Evolutionary conservation across 2,797 vertebrate genomes (phyloP).

Genomic region (Lacerta bilineata): DNA sequence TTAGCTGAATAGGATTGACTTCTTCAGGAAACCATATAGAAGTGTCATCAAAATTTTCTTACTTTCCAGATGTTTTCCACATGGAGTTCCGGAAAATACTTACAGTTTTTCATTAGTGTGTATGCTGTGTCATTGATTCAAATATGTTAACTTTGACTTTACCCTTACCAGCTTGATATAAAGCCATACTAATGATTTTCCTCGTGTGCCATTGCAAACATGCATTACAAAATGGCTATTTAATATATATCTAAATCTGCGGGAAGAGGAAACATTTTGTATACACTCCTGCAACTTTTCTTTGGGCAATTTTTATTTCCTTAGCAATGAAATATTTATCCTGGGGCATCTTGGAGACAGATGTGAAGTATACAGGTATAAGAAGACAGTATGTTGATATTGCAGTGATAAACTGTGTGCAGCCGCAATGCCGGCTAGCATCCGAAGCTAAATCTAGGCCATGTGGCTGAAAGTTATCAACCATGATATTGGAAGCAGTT

Average conservation of each 20-base stretch:
- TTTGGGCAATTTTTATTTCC: neutral
- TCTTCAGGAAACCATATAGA: too few relatives aligned
- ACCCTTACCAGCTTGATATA: neutral
- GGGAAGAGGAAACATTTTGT: neutral
- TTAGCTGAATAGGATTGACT: neutral
- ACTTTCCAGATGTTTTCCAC: neutral
- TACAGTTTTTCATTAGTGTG: neutral
- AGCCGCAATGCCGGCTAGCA: neutral
- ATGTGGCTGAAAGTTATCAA: neutral
- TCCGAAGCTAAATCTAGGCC: neutral
- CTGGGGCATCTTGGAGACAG: neutral
- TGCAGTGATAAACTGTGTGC: neutral
- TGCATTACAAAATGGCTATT: conserved; percentile 3
- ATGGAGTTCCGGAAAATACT: neutral
- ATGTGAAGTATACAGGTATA: neutral
- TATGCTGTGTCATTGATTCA: neutral
- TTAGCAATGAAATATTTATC: conserved; percentile 40
- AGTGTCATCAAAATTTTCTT: neutral
- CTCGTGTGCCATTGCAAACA: neutral
- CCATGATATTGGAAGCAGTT: conserved; percentile 7
- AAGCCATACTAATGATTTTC: conserved; percentile 15
- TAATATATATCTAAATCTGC: neutral
- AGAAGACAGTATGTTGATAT: rapidly evolving
- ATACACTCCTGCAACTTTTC: neutral
- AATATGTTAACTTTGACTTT: neutral